Evolutionary conservation across 2,888 invertebrate genomes (phyloP).

Genomic region (Abrostola tripartita): DNA sequence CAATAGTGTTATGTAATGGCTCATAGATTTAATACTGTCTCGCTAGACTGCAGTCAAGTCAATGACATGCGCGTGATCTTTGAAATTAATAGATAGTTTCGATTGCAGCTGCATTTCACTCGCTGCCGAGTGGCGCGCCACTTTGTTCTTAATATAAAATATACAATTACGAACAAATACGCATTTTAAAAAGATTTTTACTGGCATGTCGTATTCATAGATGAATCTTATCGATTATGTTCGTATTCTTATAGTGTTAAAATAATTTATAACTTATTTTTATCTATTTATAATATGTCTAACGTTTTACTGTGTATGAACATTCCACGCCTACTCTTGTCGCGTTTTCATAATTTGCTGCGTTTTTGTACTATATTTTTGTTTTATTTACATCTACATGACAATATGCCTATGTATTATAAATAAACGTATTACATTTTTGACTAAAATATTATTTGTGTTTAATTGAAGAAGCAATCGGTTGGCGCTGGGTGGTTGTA

Average conservation of each 20-base stretch:
- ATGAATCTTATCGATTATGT: constrained; percentile 15
- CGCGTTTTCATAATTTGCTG: constrained; percentile 61
- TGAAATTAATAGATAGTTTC: constrained; percentile 41
- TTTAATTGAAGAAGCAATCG: constrained; percentile 9
- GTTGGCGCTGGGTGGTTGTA: too few relatives aligned
- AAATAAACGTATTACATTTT: constrained; percentile 64
- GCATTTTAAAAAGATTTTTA: constrained; percentile 30
- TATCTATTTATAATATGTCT: constrained; percentile 20
- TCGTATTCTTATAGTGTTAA: constrained; percentile 18
- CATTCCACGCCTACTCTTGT: constrained; percentile 64
- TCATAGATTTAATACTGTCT: constrained; percentile 42
- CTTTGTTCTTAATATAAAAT: constrained; percentile 31
- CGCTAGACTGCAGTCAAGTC: constrained; percentile 47
- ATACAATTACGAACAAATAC: constrained; percentile 29
- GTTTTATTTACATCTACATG: constrained; percentile 66
- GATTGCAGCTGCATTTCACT: constrained; percentile 40
- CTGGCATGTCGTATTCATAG: constrained; percentile 20
- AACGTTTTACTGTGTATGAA: constrained; percentile 34
- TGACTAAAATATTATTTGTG: constrained; percentile 47
- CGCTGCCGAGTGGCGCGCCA: constrained; percentile 20
- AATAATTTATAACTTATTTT: constrained; percentile 10
- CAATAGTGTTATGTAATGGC: constrained; percentile 39
- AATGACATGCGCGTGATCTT: constrained; percentile 46
- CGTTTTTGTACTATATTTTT: constrained; percentile 52
- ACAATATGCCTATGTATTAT: constrained; percentile 75